Percentiles rank a stretch among this genome's conserved stretches.
Evolutionary conservation across 2,113 vertebrate species (phyloP).

Genomic region (Merops nubicus): DNA sequence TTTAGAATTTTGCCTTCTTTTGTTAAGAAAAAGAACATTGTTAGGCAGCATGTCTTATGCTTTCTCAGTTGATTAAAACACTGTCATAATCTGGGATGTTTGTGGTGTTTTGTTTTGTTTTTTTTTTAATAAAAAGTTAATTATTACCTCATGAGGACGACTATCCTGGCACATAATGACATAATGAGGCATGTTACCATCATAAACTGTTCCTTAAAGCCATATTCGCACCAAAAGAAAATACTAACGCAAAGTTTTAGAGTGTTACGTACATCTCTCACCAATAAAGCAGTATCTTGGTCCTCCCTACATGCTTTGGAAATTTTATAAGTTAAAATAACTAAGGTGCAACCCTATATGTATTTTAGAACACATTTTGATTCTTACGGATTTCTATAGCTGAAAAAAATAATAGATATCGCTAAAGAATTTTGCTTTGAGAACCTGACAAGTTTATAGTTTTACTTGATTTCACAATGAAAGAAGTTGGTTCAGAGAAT

Average conservation of each 20-base stretch:
- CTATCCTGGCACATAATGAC: background rate
- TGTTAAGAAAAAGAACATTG: background rate
- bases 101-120: background rate
- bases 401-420: background rate
- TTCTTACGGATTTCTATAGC: background rate
- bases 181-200: no score
- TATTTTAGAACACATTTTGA: background rate
- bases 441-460: background rate
- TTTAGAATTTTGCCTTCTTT: background rate
- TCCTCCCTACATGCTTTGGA: background rate
- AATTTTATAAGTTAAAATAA: background rate
- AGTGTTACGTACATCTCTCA: background rate
- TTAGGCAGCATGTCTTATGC: background rate
- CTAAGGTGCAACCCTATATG: background rate
- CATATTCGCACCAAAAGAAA: background rate
- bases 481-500: background rate
- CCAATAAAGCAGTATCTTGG: background rate
- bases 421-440: background rate
- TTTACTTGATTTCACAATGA: background rate
- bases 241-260: background rate
- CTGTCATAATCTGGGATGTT: fast-evolving
- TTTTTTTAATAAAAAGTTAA: background rate
- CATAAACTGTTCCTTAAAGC: background rate
- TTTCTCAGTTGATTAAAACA: background rate
- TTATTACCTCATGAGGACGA: background rate